These are phyloP conservation scores for Akabosia matsudoensis DNA, from an alignment of 1,140 invertebrate genomes.

Conservation along the genomic window DNA sequence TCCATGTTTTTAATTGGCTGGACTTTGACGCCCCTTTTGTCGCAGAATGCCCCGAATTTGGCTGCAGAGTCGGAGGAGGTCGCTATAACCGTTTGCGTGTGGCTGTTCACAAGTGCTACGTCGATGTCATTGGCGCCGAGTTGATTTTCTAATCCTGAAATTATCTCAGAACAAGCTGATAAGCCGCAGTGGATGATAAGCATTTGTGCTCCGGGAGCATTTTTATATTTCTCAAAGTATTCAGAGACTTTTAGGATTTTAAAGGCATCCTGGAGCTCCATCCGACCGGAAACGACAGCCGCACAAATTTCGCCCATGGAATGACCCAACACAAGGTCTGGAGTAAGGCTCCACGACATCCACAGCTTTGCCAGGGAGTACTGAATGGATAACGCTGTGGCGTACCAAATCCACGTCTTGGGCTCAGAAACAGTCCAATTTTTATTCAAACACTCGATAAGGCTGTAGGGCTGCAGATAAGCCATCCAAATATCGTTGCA, in stretches of 20 bases:
- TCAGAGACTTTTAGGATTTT: neutral
- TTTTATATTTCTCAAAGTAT: neutral
- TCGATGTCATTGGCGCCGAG: neutral
- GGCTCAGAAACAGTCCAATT: neutral
- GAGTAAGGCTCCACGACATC: neutral
- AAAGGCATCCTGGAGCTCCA: neutral
- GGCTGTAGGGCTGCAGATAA: no score
- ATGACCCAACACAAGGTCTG: neutral
- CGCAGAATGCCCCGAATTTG: neutral
- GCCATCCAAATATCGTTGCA: neutral
- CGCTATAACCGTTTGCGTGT: neutral
- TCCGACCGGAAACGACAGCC: neutral
- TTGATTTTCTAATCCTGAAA: neutral
- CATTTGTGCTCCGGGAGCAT: neutral
- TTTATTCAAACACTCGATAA: neutral
- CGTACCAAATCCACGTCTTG: neutral
- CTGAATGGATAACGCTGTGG: neutral
- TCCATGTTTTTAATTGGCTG: neutral
- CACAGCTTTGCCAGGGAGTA: neutral
- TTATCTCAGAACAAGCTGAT: neutral
- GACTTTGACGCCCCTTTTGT: neutral
- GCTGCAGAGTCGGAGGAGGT: neutral
- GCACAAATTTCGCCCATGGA: neutral
- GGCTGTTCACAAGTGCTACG: neutral
- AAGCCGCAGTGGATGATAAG: neutral